Base-by-base conservation (phyloP, 2,113 vertebrate species). In the Campylorhamphus procurvoides region DNA sequence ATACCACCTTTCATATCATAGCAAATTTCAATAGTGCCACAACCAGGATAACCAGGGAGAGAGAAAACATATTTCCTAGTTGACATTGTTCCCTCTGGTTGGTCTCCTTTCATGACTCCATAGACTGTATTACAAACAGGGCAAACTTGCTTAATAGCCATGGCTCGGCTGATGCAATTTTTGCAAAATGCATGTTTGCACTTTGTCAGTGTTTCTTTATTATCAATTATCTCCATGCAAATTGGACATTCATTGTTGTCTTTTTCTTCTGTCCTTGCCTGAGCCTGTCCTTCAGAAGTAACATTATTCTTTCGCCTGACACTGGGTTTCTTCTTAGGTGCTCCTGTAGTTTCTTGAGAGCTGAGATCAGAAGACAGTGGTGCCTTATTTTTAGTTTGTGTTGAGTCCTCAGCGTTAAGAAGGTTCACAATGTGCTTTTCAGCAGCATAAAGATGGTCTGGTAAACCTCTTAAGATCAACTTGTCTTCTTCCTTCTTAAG, bases 161-260 rank as follows among this genome's bases (percentile, higher is more conserved):
- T 82, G 83, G 97, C 93, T 83, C 0, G 1, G 2, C 9, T 1
- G 2, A 98, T 97, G 95, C 98, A 98, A 22, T 1, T 12, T 35
- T 29, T 20, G 53, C 98, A 98, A 95, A 98, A 98, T 0, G n/a
- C 87, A 27, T 98, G 98, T 52, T 98, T 98, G 84, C 98, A 98
- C 64, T 97, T 98, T 5, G 14, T 1, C 19, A 98, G 84, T 18
- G 60, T 80, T 18, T 28, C 1, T 85, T 98, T 98, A 27, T 98
- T 4, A 5, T 4, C 14, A 33, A 98, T 96, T 69, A 3, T 71
- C 2, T 97, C 96, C 92, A 94, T 80, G 87, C 98, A 98, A 91
- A 98, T 97, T 0, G 28, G 59, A 91, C 98, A 98, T 0, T 0
- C 2, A 1, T 97, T 93, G n/a, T 96, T 9, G 33, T 84, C 24